Evolutionary conservation across 1,140 invertebrate species (phyloP), one percentile per base, ranked within the genome.

Genomic region (Gonatopus flavifemur): DNA sequence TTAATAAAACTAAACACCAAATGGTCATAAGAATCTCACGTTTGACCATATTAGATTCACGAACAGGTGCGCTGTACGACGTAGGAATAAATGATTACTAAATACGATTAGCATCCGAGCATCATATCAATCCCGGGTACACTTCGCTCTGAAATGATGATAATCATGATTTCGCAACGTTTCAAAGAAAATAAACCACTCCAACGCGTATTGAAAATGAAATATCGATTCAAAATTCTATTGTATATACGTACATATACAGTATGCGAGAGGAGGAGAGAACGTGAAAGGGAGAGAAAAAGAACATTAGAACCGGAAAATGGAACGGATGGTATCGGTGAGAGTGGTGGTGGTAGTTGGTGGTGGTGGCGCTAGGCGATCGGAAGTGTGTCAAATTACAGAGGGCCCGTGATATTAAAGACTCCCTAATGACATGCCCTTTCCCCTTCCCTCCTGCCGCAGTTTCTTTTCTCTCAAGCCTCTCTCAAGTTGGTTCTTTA

Each of bases 331-430:
- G 52, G 57, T 38, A 49, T 54, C 28, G 24, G 15, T 24, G 13
- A 43, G 44, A 32, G 32, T 38, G 52, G 55, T 22, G 24, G 15
- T 24, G 24, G 15, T 24, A 32, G 32, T 30, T 39, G 40, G 45
- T 39, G 38, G 48, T 62, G 55, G 64, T 68, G 66, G 70, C 66
- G 70, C 63, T 70, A 67, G 59, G 50, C 57, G 55, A 74, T 76
- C 75, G 75, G 75, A 77, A 75, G 72, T 75, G 64, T 74, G 73
- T 76, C 69, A 76, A 76, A 77, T 77, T 77, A 77, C 72, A 76
- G 72, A 77, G 69, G 66, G n/a, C 55, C 63, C 58, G 64, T 51
- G 43, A 61, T 71, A 74, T 74, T 72, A 73, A 76, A 71, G 74
- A 72, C 62, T 66, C 61, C n/a, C 62, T 74, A 74, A 76, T 75